Evolutionary conservation across 2,888 invertebrate species (phyloP).

Genomic region (Campoplex nolae): DNA sequence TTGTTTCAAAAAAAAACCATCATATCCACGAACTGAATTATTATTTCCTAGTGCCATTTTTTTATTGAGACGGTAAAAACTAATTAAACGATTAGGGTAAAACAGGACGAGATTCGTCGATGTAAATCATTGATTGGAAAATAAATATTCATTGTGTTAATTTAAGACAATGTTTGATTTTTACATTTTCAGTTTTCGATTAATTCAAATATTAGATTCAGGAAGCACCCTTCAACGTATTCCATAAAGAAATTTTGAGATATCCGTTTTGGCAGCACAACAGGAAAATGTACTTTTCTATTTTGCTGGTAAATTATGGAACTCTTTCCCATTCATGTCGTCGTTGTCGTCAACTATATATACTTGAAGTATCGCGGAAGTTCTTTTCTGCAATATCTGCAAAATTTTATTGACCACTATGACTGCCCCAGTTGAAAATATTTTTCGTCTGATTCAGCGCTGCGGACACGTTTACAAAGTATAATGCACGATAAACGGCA

Average conservation of each 20-base stretch:
- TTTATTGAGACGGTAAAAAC: conserved; percentile 35
- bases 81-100: conserved; percentile 18
- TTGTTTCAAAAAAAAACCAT: conserved; percentile 30
- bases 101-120: conserved; percentile 36
- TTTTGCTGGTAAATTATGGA: conserved; percentile 13
- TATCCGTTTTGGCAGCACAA: not conserved
- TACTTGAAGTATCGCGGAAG: conserved; percentile 4
- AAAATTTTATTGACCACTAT: conserved; percentile 16
- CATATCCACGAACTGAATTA: conserved; percentile 40
- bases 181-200: not conserved
- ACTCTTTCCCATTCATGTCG: conserved; percentile 5
- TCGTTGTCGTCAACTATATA: not conserved
- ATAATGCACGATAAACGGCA: conserved; percentile 25
- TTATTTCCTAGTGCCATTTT: conserved; percentile 61
- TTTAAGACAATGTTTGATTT: not conserved
- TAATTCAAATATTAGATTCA: too few relatives aligned
- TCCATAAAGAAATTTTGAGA: conserved; percentile 17
- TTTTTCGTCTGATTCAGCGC: conserved; percentile 17
- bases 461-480: conserved; percentile 29
- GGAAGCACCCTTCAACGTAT: too few relatives aligned
- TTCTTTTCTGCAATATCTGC: conserved; percentile 38
- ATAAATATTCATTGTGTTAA: conserved; percentile 52
- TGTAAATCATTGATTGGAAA: conserved; percentile 50
- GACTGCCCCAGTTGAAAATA: conserved; percentile 28
- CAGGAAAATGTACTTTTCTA: not conserved